Evolutionary conservation across 30 jellyfish, hydroid and myxozoan genomes (phyloP).

Genomic region (Hydractinia echinata): DNA sequence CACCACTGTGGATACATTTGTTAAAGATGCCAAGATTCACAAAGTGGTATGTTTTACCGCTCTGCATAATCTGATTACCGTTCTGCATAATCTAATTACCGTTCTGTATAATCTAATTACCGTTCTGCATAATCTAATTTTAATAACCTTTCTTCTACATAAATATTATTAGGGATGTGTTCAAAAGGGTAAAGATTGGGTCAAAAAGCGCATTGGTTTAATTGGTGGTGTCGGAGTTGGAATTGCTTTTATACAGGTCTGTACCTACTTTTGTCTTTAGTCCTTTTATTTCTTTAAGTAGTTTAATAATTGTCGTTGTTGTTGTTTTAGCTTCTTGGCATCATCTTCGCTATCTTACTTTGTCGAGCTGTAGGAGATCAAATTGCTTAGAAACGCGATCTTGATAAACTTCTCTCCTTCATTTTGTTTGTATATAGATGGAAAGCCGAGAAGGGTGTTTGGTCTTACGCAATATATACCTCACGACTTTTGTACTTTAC

Average conservation of each 20-base stretch:
- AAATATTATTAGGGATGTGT: slow-evolving; percentile 65
- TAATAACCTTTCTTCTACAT: neutral
- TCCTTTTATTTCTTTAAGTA: neutral
- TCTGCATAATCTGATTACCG: too few species aligned
- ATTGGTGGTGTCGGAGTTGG: slow-evolving; percentile 86
- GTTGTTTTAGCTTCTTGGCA: neutral
- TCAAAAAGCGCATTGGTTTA: slow-evolving; percentile 55
- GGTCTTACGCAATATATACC: too few species aligned
- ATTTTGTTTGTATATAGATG: too few species aligned
- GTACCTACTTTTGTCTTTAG: neutral
- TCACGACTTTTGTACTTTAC: too few species aligned
- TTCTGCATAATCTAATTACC: too few species aligned
- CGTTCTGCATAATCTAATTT: too few species aligned
- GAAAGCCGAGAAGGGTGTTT: too few species aligned
- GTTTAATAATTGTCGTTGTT: neutral
- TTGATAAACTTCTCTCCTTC: too few species aligned
- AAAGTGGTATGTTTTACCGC: too few species aligned
- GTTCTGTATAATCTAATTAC: too few species aligned
- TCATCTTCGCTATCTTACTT: slow-evolving; percentile 3
- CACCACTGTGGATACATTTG: neutral
- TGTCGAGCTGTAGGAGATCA: slow-evolving; percentile 9
- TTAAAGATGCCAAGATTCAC: too few species aligned
- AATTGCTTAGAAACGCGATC: neutral
- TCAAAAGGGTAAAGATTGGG: slow-evolving; percentile 45
- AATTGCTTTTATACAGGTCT: slow-evolving; percentile 85